Evolutionary conservation across 2,888 invertebrate genomes (phyloP).

Genomic region (Pemphredon lugubris): DNA sequence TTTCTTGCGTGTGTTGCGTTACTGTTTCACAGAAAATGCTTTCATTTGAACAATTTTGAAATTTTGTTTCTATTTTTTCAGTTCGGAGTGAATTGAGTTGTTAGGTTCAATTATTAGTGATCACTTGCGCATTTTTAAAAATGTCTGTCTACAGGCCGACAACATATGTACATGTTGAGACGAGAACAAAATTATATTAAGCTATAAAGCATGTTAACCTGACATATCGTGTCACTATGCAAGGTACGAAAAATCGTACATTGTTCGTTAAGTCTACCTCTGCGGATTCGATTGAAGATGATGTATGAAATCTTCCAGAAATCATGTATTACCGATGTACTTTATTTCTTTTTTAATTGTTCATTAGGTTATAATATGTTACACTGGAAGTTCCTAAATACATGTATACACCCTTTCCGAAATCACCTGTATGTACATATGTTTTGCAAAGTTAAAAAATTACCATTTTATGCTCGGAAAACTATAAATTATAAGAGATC

Average conservation of each 20-base stretch:
- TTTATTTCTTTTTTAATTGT: not conserved
- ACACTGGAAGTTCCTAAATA: not conserved
- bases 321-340: not conserved
- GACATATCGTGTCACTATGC: too few species aligned
- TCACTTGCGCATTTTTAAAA: too few species aligned
- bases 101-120: too few species aligned
- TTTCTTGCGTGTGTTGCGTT: too few species aligned
- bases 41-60: too few species aligned
- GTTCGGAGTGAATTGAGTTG: too few species aligned
- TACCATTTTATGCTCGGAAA: not conserved
- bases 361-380: not conserved
- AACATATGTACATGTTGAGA: too few species aligned
- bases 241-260: not conserved
- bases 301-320: slow-evolving; percentile 17
- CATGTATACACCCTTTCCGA: not conserved
- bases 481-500: slow-evolving; percentile 1
- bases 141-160: too few species aligned
- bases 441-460: not conserved
- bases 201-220: too few species aligned
- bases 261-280: not conserved
- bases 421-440: not conserved
- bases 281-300: slow-evolving; percentile 11
- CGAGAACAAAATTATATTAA: too few species aligned
- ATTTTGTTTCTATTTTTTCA: too few species aligned
- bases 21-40: too few species aligned